phyloP scores from a whole-genome alignment of 2,113 vertebrate genomes.

The Notothenia coriiceps region DNA sequence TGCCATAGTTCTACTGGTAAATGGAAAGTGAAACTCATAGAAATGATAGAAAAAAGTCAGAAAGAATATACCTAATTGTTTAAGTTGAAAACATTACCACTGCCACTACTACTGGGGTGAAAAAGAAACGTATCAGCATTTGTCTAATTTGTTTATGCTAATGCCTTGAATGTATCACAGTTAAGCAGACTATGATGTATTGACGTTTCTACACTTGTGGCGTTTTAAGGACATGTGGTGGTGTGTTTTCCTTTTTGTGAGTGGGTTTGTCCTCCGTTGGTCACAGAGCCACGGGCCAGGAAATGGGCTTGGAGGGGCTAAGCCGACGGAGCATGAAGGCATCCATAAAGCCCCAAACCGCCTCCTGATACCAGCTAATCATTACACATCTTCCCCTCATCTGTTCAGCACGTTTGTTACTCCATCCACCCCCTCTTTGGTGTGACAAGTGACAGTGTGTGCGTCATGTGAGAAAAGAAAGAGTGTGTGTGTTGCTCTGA shows the following conservation, averaged over 20 bases:
- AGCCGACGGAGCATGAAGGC: conserved; percentile 62
- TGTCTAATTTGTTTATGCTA: too few species aligned
- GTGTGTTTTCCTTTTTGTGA: background rate
- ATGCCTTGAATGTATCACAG: background rate
- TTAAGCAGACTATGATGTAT: conserved; percentile 6
- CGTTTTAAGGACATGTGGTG: background rate
- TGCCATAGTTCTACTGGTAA: background rate
- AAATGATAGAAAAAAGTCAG: background rate
- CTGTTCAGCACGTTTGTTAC: conserved; percentile 52
- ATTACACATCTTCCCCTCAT: conserved; percentile 66
- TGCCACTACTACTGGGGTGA: too few species aligned
- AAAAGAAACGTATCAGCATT: too few species aligned
- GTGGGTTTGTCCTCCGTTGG: conserved; percentile 33
- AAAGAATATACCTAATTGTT: background rate
- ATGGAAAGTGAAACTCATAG: background rate
- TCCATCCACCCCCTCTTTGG: conserved; percentile 20
- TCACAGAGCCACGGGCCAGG: conserved; percentile 44
- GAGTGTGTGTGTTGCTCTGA: conserved; percentile 28
- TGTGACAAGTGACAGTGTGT: conserved; percentile 46
- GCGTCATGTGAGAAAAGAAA: conserved; percentile 32
- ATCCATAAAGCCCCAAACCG: conserved; percentile 48
- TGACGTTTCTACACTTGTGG: background rate
- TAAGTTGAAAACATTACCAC: too few species aligned
- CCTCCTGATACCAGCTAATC: conserved; percentile 71
- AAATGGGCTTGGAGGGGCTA: conserved; percentile 42